Conservation (phyloP, 2,797 vertebrate species). For the Trematomus bernacchii region DNA sequence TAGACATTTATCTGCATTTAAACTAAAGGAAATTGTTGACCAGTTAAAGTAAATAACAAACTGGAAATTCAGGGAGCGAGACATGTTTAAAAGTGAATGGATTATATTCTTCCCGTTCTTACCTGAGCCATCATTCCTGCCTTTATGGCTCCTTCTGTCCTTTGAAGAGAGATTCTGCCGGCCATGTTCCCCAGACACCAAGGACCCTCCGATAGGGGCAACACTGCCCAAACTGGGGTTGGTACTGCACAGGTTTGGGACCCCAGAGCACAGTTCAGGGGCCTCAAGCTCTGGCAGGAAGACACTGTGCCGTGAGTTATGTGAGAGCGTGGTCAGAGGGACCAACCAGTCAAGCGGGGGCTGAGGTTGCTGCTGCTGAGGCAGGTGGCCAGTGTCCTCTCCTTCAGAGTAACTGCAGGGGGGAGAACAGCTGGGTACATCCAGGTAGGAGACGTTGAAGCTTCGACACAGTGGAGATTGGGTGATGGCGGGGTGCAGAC, state of each 20-base stretch:
- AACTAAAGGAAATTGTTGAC: not conserved
- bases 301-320: constrained; percentile 84
- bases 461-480: constrained; percentile 91
- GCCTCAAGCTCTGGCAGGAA: constrained; percentile 87
- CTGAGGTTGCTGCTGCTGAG: constrained; percentile 86
- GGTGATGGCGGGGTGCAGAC: constrained; percentile 89
- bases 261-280: constrained; percentile 58
- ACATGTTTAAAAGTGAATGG: not conserved
- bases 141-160: constrained; percentile 87
- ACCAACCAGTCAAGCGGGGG: constrained; percentile 87
- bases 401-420: constrained; percentile 90
- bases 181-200: constrained; percentile 88
- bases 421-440: constrained; percentile 89
- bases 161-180: constrained; percentile 88
- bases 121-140: constrained; percentile 92
- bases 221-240: constrained; percentile 81
- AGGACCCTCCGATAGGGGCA: constrained; percentile 85
- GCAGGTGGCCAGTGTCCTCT: constrained; percentile 82
- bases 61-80: not conserved
- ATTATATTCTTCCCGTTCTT: constrained; percentile 52
- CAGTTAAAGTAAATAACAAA: not conserved
- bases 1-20: not conserved
- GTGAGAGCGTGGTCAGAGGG: constrained; percentile 88
- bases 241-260: constrained; percentile 84
- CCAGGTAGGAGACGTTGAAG: constrained; percentile 91